phyloP scores from a whole-genome alignment of 2,113 vertebrate species.

The Aleadryas rufinucha region DNA sequence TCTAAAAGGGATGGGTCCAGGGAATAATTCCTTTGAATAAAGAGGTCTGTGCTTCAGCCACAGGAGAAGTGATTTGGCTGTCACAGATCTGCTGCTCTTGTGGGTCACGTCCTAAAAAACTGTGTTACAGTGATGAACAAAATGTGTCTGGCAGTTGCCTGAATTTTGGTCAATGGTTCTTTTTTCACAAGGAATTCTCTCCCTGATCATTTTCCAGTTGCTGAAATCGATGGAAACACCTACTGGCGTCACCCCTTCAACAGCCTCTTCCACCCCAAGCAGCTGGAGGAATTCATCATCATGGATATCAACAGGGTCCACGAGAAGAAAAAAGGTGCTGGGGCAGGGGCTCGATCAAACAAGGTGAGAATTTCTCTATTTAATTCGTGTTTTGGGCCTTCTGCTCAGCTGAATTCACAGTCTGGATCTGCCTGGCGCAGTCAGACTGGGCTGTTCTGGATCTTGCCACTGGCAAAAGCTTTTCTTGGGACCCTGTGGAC shows the following conservation, averaged over 20 bases:
- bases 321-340: conserved; percentile 80
- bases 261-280: conserved; percentile 86
- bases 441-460: accelerated
- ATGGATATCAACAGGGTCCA: conserved; percentile 85
- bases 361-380: conserved; percentile 72
- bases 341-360: conserved; percentile 87
- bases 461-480: neutral
- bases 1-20: neutral
- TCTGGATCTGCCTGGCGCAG: neutral
- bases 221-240: conserved; percentile 88
- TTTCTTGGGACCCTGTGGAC: neutral
- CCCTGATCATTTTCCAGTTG: conserved; percentile 72
- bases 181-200: neutral
- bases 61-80: neutral
- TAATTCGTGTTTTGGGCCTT: neutral
- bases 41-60: no score
- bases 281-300: conserved; percentile 94
- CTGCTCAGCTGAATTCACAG: neutral
- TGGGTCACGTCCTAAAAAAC: neutral
- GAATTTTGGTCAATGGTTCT: neutral
- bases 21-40: neutral
- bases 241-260: conserved; percentile 93
- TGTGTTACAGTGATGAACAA: neutral
- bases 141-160: neutral
- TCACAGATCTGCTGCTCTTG: neutral